Evolutionary conservation across 2,888 invertebrate genomes (phyloP).

Genomic region (Chaetogeoica ovagalla): DNA sequence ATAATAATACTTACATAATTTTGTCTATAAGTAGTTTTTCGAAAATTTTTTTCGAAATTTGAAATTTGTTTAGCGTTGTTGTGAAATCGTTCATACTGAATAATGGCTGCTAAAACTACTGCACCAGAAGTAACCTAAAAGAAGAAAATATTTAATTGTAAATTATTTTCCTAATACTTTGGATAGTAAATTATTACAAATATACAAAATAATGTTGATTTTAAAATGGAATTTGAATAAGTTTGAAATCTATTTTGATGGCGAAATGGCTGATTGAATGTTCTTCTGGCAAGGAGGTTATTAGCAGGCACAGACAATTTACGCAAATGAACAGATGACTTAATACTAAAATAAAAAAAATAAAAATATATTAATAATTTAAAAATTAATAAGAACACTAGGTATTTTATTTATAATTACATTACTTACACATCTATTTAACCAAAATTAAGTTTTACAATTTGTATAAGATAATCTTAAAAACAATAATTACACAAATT

Average conservation of each 20-base stretch:
- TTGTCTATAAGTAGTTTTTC: not conserved
- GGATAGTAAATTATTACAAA: conserved; percentile 21
- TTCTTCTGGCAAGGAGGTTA: conserved; percentile 1
- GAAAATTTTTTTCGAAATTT: not conserved
- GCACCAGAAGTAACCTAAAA: conserved; percentile 71
- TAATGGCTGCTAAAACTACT: conserved; percentile 76
- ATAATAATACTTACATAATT: not conserved
- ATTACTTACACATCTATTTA: too few species aligned
- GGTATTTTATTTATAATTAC: not conserved
- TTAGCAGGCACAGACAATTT: conserved; percentile 14
- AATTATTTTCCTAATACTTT: not conserved
- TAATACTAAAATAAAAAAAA: not conserved
- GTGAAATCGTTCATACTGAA: conserved; percentile 77
- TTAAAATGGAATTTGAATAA: conserved; percentile 10
- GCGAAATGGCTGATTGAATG: conserved; percentile 23
- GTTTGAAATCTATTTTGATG: conserved; percentile 8
- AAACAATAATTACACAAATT: too few species aligned
- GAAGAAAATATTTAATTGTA: conserved; percentile 32
- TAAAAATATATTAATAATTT: not conserved
- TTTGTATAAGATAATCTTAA: too few species aligned
- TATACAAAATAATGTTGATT: conserved; percentile 27
- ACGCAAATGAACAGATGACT: not conserved
- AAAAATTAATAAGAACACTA: not conserved
- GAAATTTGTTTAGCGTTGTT: not conserved
- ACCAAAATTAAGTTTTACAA: too few species aligned